A percentile compares a stretch with the other conserved stretches of the same genome.
Conservation (phyloP, 2,888 invertebrate genomes). For the Phalera bucephala region DNA sequence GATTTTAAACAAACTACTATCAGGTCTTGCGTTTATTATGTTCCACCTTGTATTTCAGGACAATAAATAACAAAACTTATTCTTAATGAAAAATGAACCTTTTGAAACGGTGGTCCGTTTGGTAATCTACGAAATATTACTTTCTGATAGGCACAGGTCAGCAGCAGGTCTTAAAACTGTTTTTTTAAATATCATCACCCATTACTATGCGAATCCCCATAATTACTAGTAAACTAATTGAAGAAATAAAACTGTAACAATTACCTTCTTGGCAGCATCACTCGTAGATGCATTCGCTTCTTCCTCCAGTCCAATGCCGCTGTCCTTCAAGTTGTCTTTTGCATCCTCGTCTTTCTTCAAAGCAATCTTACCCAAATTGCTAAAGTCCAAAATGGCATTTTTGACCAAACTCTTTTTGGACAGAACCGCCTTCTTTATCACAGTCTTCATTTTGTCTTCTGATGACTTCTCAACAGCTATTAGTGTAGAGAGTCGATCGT, state of each 20-base stretch:
- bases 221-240: too few species aligned
- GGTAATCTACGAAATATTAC: too few species aligned
- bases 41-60: too few species aligned
- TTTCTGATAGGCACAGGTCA: too few species aligned
- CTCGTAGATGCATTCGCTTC: conserved; percentile 52
- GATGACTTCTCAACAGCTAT: conserved; percentile 68
- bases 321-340: conserved; percentile 71
- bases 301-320: conserved; percentile 66
- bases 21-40: too few species aligned
- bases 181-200: too few species aligned
- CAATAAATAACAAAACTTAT: too few species aligned
- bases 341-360: conserved; percentile 50
- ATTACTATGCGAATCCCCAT: too few species aligned
- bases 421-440: conserved; percentile 67
- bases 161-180: too few species aligned
- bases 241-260: background rate
- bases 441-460: conserved; percentile 71
- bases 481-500: conserved; percentile 59
- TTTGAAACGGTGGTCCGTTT: too few species aligned
- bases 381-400: conserved; percentile 67
- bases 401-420: conserved; percentile 67
- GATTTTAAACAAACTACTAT: too few species aligned
- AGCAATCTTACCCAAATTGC: conserved; percentile 55
- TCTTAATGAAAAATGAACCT: too few species aligned
- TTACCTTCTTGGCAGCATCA: conserved; percentile 65